phyloP scores from a whole-genome alignment of 2,113 vertebrate genomes.

The Murina feae region DNA sequence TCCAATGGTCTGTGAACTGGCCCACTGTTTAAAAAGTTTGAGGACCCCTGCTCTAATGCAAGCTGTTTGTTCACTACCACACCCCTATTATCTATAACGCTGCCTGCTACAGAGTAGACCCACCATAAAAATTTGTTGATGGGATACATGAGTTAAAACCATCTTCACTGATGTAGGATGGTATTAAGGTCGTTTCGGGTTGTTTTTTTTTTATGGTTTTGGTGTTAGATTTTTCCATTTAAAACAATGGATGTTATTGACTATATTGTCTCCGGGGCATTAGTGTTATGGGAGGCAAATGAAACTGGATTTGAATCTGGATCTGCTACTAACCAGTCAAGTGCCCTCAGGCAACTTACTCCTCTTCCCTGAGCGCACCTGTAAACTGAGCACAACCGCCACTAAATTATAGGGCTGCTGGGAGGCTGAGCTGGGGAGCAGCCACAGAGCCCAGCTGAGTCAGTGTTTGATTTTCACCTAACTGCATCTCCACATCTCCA shows the following conservation, averaged over 20 bases:
- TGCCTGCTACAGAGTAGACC: neutral
- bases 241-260: neutral
- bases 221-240: neutral
- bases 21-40: too few species aligned
- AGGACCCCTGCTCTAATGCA: too few species aligned
- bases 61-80: neutral
- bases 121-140: slow-evolving; percentile 14
- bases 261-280: neutral
- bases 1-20: too few species aligned
- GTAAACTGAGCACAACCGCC: neutral
- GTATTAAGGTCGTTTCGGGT: neutral
- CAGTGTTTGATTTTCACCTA: neutral
- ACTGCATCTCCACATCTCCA: neutral
- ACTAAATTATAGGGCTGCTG: neutral
- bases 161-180: neutral
- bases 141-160: neutral
- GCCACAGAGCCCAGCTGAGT: neutral
- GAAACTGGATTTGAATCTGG: neutral
- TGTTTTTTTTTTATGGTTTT: neutral
- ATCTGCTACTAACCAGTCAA: neutral
- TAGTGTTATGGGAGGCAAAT: neutral
- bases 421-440: neutral
- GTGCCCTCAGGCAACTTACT: neutral
- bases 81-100: neutral
- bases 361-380: neutral